Percentiles rank a stretch among this genome's conserved stretches.
phyloP scores from a whole-genome alignment of 1,140 invertebrate species.

The Drosophila suzukii region DNA sequence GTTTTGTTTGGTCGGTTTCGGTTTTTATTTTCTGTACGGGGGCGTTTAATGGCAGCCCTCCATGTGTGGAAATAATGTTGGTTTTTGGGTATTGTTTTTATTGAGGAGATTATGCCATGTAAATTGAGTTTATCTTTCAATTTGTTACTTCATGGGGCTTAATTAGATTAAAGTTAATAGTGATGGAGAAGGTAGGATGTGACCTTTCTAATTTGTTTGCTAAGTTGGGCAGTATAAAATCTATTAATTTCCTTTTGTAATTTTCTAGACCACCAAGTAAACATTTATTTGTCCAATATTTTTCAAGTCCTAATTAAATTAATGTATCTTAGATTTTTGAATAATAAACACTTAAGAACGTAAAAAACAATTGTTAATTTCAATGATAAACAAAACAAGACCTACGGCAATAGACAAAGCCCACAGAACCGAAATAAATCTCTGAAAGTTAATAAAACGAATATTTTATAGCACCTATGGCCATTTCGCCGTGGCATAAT shows the following conservation, averaged over 20 bases:
- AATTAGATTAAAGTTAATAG: slow-evolving; percentile 29
- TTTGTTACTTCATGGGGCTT: slow-evolving; percentile 22
- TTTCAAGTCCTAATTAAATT: neutral
- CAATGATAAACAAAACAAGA: slow-evolving; percentile 2
- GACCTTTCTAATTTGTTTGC: slow-evolving; percentile 12
- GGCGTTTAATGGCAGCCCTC: slow-evolving; percentile 29
- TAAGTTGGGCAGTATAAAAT: neutral
- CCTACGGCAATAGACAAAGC: neutral
- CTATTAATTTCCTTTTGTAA: neutral
- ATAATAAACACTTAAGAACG: neutral
- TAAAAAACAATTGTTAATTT: slow-evolving; percentile 11
- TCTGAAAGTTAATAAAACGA: slow-evolving; percentile 1
- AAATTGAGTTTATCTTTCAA: slow-evolving; percentile 49
- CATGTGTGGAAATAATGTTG: slow-evolving; percentile 15
- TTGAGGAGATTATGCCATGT: slow-evolving; percentile 29
- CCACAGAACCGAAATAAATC: slow-evolving; percentile 6
- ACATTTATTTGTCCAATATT: neutral
- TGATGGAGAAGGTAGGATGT: slow-evolving; percentile 8
- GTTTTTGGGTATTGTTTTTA: slow-evolving; percentile 26
- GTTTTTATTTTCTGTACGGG: slow-evolving; percentile 35
- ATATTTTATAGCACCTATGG: slow-evolving; percentile 28
- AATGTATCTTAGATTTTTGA: neutral
- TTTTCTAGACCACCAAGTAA: neutral
- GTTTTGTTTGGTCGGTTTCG: slow-evolving; percentile 48
- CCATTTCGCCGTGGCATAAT: slow-evolving; percentile 43